Percentiles rank a stretch among this genome's conserved stretches.
phyloP scores from a whole-genome alignment of 2,888 invertebrate genomes.

The Neuroscelio doddi region DNA sequence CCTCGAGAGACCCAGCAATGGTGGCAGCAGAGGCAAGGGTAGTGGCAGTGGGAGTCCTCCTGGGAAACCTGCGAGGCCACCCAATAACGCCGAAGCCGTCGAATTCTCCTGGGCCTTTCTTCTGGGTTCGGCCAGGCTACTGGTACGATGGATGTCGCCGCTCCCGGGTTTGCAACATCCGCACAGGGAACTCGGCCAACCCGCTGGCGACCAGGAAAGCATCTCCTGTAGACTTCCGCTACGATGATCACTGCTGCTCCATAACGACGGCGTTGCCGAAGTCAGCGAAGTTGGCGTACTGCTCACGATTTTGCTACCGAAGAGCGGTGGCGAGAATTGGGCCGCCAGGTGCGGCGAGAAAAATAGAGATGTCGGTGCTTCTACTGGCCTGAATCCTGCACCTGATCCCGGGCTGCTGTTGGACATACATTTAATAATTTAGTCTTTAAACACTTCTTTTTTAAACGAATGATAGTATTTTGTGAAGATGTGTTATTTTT shows the following conservation, averaged over 20 bases:
- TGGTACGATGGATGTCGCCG: slow-evolving; percentile 72
- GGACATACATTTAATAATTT: too few relatives aligned
- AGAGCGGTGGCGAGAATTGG: slow-evolving; percentile 86
- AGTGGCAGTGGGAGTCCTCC: slow-evolving; percentile 70
- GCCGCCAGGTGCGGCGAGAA: slow-evolving; percentile 88
- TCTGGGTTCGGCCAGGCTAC: slow-evolving; percentile 92
- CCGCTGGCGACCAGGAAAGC: slow-evolving; percentile 68
- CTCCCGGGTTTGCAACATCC: slow-evolving; percentile 60
- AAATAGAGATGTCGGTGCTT: slow-evolving; percentile 80
- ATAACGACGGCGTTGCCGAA: slow-evolving; percentile 68
- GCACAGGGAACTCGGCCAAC: slow-evolving; percentile 66
- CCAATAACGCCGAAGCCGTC: slow-evolving; percentile 77
- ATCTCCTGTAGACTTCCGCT: slow-evolving; percentile 67
- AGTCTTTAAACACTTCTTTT: too few relatives aligned
- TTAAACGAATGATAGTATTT: too few relatives aligned
- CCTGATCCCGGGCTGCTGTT: slow-evolving; percentile 77
- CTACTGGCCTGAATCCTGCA: slow-evolving; percentile 72
- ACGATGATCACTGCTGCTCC: slow-evolving; percentile 73
- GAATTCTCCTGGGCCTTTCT: slow-evolving; percentile 96
- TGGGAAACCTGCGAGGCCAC: slow-evolving; percentile 64
- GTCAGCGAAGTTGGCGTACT: slow-evolving; percentile 67
- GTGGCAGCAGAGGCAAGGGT: slow-evolving; percentile 74
- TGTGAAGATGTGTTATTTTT: too few relatives aligned
- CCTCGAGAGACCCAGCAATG: slow-evolving; percentile 71
- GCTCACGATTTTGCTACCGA: slow-evolving; percentile 73